These are phyloP conservation scores for Sebastes melanostomus DNA, from an alignment of 2,797 vertebrate genomes.

Conservation along the genomic window DNA sequence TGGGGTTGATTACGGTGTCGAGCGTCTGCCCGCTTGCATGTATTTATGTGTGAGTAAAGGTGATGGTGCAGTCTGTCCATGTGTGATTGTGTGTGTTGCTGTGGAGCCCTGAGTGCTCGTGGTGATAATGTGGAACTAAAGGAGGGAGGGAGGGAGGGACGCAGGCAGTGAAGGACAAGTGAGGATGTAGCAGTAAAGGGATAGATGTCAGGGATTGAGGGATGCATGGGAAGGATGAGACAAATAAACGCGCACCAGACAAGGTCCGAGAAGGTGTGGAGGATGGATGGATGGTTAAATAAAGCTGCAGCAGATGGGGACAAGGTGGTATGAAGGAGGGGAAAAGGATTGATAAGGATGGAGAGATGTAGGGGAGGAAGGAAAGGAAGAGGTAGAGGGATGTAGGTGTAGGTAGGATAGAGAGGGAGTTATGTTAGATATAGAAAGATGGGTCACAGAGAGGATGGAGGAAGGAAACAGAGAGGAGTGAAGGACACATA, in stretches of 20 bases:
- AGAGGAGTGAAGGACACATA: constrained; percentile 5
- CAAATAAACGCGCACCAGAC: constrained; percentile 8
- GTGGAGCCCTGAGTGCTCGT: constrained; percentile 47
- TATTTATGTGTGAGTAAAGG: constrained; percentile 35
- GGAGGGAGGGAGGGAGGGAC: background rate
- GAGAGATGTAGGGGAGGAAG: background rate
- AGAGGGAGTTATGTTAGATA: background rate
- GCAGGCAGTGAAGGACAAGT: constrained; percentile 45
- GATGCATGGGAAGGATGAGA: constrained; percentile 23
- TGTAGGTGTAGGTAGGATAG: background rate
- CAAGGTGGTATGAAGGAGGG: constrained; percentile 38
- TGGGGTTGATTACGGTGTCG: constrained; percentile 61
- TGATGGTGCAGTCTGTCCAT: constrained; percentile 33
- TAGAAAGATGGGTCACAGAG: background rate
- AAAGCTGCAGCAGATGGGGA: constrained; percentile 40
- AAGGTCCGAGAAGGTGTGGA: constrained; percentile 33
- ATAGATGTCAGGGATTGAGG: constrained; percentile 27
- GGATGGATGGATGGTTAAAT: constrained; percentile 53
- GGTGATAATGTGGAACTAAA: constrained; percentile 42
- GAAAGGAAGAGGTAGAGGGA: background rate
- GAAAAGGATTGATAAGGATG: constrained; percentile 14
- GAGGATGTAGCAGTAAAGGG: constrained; percentile 31
- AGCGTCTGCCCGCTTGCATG: constrained; percentile 28
- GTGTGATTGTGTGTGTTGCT: constrained; percentile 42
- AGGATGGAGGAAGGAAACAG: background rate